Evolutionary conservation across 2,797 vertebrate genomes (phyloP).

Genomic region (Molossus alvarezi): DNA sequence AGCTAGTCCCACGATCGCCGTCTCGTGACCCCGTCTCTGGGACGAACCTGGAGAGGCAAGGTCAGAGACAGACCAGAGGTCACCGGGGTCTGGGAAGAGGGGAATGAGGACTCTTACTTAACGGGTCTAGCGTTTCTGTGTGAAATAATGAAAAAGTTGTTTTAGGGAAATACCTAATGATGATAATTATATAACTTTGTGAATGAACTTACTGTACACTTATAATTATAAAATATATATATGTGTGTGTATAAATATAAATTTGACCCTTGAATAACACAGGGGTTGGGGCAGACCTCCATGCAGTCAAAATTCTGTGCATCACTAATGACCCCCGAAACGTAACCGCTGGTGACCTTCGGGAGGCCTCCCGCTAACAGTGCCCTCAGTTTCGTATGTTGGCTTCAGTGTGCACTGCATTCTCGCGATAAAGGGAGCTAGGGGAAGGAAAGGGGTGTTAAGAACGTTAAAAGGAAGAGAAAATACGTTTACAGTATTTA

Average conservation of each 20-base stretch:
- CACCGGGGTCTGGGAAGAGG: too few species aligned
- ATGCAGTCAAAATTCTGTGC: background rate
- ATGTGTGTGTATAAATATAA: background rate
- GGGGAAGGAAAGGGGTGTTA: background rate
- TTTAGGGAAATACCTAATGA: background rate
- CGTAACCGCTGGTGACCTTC: background rate
- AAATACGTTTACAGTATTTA: background rate
- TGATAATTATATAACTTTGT: too few species aligned
- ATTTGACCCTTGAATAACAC: background rate
- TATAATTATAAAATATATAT: background rate
- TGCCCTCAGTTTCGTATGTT: background rate
- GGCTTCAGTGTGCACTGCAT: fast-evolving
- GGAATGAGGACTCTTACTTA: background rate
- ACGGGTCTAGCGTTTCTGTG: background rate
- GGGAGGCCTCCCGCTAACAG: background rate
- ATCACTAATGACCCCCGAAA: too few species aligned
- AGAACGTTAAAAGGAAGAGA: background rate
- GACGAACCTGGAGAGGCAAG: background rate
- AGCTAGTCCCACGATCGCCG: background rate
- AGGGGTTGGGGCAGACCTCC: background rate
- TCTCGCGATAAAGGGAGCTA: background rate
- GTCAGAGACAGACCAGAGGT: background rate
- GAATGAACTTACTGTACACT: too few species aligned
- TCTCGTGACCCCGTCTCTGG: too few species aligned
- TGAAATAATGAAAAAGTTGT: background rate